Conservation (phyloP, 64 coral and sea anemone species). For the Stichodactyla helianthus region DNA sequence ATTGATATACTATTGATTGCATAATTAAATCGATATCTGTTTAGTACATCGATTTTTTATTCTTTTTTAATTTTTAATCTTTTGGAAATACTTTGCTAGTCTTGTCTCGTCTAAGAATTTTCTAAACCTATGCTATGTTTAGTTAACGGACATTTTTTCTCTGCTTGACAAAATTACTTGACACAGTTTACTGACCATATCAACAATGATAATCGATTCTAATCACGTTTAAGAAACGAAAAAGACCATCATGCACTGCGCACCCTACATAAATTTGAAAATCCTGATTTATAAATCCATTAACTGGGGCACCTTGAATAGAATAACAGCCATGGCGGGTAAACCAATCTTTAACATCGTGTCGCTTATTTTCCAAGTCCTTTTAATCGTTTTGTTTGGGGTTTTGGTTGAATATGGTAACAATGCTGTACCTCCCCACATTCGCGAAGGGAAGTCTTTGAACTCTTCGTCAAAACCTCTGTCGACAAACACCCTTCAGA, state of each 20-base stretch:
- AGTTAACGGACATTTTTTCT: too few species aligned
- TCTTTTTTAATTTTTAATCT: too few species aligned
- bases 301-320: neutral
- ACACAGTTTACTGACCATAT: neutral
- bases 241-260: neutral
- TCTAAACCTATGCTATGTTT: too few species aligned
- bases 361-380: conserved; percentile 29
- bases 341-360: conserved; percentile 44
- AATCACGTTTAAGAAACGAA: neutral
- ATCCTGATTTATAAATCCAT: neutral
- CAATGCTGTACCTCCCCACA: conserved; percentile 33
- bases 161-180: too few species aligned
- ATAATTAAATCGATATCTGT: too few species aligned
- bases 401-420: conserved; percentile 65
- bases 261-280: neutral
- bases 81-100: too few species aligned
- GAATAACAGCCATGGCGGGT: neutral
- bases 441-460: neutral
- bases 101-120: too few species aligned
- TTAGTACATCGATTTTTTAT: too few species aligned
- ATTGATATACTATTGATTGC: too few species aligned
- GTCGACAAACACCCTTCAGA: neutral
- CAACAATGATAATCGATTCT: neutral
- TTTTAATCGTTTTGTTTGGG: conserved; percentile 57
- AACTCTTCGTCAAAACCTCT: neutral